Base-by-base conservation (phyloP, 2,797 vertebrate species). In the Lepus oiostolus region DNA sequence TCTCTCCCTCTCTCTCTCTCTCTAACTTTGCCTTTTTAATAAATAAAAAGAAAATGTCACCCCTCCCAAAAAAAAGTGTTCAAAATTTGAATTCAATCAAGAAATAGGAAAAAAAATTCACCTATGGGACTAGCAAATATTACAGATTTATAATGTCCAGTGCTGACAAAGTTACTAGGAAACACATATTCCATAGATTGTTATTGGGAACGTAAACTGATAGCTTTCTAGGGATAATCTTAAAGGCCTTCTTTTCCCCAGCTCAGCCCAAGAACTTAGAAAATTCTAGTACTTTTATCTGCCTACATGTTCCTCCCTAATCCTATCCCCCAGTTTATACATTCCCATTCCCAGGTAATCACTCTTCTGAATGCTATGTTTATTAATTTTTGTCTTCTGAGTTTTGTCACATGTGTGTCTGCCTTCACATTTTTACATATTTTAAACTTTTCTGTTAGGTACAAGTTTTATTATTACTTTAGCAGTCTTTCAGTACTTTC, bases 91-190 rank as follows among this genome's bases (percentile, higher is more conserved):
- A 52, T 35, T 84, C 75, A 95, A 47, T 28, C 32, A 92, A 77
- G 79, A 88, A 95, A 92, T 54, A 30, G 2, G 71, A 52, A 77
- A 58, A 92, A 86, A 75, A 32, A 92, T 65, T 65, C 83, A 70
- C 42, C 70, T 32, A 42, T 32, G 54, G 17, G 32, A 50, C 1
- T 82, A 32, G 21, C 52, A 82, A 87, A 85, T 30, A 86, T 67
- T 65, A 42, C 35, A 87, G 79, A 94, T 70, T 68, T 87, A 52
- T n/a, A 52, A 82, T 71, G 63, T 58, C 32, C 47, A 92, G 65
- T 11, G 4, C 47, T 87, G 28, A 38, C 30, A 65, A 62, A 76
- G 30, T 77, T 85, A 79, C 24, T 60, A 79, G 35, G 38, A 92
- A 70, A 85, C 65, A 82, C 85, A 71, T 10, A 85, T 28, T 17